Evolutionary conservation across 2,797 vertebrate species (phyloP).

Genomic region (Acrocephalus scirpaceus): DNA sequence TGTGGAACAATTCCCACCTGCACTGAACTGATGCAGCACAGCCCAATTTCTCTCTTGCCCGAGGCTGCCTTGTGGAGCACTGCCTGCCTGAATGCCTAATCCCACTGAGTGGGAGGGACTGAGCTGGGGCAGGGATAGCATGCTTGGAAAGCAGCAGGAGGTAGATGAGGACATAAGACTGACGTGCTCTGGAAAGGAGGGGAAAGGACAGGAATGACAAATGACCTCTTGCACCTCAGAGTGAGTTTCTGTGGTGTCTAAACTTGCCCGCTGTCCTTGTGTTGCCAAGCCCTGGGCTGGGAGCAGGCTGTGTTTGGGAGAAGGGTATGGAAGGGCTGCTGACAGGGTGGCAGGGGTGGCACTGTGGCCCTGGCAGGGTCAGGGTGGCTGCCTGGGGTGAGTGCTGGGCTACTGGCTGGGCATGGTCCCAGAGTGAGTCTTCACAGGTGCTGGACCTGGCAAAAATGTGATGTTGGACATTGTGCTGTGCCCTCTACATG

Average conservation of each 20-base stretch:
- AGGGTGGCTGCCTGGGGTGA: background rate
- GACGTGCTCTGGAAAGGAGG: background rate
- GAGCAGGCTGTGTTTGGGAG: background rate
- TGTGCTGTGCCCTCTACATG: background rate
- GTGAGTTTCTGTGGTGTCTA: background rate
- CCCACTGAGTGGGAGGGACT: background rate
- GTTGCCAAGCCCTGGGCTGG: background rate
- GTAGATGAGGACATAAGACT: background rate
- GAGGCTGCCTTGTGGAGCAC: background rate
- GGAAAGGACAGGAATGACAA: background rate
- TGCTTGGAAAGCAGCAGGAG: background rate
- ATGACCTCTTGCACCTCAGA: background rate
- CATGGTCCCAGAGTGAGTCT: background rate
- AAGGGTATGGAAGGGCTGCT: background rate
- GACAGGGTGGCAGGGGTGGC: rapidly evolving
- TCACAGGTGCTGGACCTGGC: background rate
- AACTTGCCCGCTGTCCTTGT: background rate
- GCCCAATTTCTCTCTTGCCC: background rate
- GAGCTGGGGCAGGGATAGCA: background rate
- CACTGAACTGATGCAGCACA: background rate
- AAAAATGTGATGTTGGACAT: background rate
- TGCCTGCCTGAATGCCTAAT: too few species aligned
- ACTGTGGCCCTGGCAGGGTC: background rate
- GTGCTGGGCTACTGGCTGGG: background rate
- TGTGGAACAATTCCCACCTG: background rate